These are phyloP conservation scores for Lycaena phlaeas DNA, from an alignment of 2,888 invertebrate species.

Conservation along the genomic window DNA sequence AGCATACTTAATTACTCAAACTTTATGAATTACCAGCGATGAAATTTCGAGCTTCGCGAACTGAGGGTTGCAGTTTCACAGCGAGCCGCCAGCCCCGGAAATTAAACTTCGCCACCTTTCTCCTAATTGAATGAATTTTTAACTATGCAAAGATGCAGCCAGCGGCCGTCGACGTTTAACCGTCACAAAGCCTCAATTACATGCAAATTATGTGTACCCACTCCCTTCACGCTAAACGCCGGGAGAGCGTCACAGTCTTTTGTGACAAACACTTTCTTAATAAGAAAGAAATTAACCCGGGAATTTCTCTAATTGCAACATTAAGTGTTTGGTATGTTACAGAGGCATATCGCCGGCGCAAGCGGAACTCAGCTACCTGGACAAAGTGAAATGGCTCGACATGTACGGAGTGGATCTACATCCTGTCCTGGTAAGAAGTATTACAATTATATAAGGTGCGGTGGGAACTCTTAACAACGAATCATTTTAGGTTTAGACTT, in stretches of 20 bases:
- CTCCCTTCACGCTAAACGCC: constrained; percentile 37
- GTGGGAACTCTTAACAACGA: too few species aligned
- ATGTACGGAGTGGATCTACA: constrained; percentile 99
- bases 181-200: constrained; percentile 61
- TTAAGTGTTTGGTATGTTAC: constrained; percentile 25
- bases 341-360: constrained; percentile 92
- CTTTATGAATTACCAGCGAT: constrained; percentile 12
- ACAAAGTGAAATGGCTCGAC: constrained; percentile 98
- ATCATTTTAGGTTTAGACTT: too few species aligned
- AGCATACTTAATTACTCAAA: constrained; percentile 13
- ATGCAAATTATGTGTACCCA: constrained; percentile 67
- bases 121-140: constrained; percentile 68
- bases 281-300: constrained; percentile 34
- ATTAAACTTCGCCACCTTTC: constrained; percentile 58
- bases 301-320: constrained; percentile 8
- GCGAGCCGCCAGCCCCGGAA: constrained; percentile 44
- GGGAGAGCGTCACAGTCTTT: constrained; percentile 31
- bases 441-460: too few species aligned
- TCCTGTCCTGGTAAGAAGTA: constrained; percentile 89
- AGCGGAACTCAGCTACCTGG: constrained; percentile 95
- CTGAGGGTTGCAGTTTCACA: constrained; percentile 52
- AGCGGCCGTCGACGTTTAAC: constrained; percentile 33
- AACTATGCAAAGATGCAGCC: constrained; percentile 62
- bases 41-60: constrained; percentile 26
- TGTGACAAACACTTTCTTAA: constrained; percentile 43